Conservation (phyloP, 2,797 vertebrate species). For the Pyrocephalus nanus region DNA sequence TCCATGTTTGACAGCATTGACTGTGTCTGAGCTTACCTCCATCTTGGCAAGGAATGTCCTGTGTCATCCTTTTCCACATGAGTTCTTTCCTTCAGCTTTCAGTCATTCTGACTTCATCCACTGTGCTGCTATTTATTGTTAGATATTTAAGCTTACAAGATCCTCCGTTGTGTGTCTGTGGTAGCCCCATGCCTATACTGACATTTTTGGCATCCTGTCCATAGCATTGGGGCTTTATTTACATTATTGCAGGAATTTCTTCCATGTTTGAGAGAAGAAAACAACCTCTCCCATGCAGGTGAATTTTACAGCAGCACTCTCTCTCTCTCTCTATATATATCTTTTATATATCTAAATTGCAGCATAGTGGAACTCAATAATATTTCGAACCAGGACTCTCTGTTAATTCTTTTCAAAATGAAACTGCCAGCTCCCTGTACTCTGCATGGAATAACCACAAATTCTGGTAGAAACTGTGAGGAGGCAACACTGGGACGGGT, state of each 20-base stretch:
- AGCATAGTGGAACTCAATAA: neutral
- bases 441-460: neutral
- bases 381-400: neutral
- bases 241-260: neutral
- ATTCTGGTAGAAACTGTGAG: neutral
- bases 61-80: neutral
- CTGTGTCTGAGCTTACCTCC: neutral
- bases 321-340: too few species aligned
- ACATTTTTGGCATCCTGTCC: neutral
- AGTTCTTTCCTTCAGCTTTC: neutral
- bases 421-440: neutral
- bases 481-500: neutral
- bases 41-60: neutral
- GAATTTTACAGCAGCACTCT: neutral
- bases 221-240: neutral
- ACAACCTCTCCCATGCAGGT: neutral
- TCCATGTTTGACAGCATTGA: neutral
- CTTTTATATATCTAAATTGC: neutral
- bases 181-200: neutral
- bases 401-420: neutral
- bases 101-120: neutral
- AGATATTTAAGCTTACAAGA: neutral
- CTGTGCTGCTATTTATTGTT: neutral
- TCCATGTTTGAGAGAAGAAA: neutral
- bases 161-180: neutral